These are phyloP conservation scores for Epirrita christyi DNA, from an alignment of 2,888 invertebrate species.

Conservation along the genomic window DNA sequence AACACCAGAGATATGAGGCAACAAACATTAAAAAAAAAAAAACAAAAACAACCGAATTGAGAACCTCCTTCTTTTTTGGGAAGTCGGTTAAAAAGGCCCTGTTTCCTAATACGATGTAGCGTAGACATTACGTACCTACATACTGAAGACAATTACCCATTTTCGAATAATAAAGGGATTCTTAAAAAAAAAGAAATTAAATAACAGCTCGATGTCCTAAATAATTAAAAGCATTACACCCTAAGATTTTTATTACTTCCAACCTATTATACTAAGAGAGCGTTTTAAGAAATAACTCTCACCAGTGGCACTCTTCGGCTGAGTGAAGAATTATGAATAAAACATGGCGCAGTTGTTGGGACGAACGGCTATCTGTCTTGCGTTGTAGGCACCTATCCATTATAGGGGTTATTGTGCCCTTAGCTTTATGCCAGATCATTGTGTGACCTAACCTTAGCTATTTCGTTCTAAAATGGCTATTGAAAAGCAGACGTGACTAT, in stretches of 20 bases:
- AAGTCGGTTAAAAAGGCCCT: too few species aligned
- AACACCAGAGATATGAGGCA: too few species aligned
- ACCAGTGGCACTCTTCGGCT: conserved; percentile 22
- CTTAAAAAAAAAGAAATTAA: too few species aligned
- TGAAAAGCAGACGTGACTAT: not conserved
- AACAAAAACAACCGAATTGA: too few species aligned
- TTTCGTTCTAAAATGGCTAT: not conserved
- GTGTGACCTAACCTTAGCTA: not conserved
- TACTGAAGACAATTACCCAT: too few species aligned
- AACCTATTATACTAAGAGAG: conserved; percentile 28
- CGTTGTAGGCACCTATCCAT: conserved; percentile 15
- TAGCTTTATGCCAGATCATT: not conserved
- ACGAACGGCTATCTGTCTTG: conserved; percentile 41
- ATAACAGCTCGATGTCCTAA: not conserved
- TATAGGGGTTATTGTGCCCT: conserved; percentile 1
- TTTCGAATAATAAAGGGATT: too few species aligned
- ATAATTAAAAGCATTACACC: conserved; percentile 2
- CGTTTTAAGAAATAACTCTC: conserved; percentile 40
- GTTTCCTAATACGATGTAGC: too few species aligned
- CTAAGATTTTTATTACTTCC: conserved; percentile 10
- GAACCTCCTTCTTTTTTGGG: too few species aligned
- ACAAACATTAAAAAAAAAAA: too few species aligned
- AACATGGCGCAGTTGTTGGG: conserved; percentile 36
- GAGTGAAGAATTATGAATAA: conserved; percentile 41
- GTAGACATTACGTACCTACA: too few species aligned